Evolutionary conservation across 1,140 invertebrate species (phyloP).

Genomic region (Stegodyphus dumicola): DNA sequence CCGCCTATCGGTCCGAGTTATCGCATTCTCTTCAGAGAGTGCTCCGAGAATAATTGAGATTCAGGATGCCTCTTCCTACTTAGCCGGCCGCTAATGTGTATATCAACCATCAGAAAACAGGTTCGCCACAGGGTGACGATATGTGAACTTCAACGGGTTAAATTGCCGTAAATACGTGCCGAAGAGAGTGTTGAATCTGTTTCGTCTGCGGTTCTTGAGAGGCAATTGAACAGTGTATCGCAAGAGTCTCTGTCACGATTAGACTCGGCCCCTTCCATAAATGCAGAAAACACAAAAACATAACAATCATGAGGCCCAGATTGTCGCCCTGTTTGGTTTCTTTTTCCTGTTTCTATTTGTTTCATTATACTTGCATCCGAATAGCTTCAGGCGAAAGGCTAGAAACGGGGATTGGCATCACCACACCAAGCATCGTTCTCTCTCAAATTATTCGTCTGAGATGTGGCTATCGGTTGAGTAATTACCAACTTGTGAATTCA

Average conservation of each 20-base stretch:
- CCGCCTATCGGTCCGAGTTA: constrained; percentile 32
- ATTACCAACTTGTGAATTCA: constrained; percentile 34
- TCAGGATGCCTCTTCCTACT: constrained; percentile 49
- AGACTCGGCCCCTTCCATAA: constrained; percentile 14
- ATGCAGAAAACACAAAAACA: constrained; percentile 15
- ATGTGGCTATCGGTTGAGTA: constrained; percentile 7
- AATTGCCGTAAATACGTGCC: constrained; percentile 47
- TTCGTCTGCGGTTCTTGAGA: constrained; percentile 32
- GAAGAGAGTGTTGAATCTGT: constrained; percentile 39
- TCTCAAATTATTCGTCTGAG: constrained; percentile 13
- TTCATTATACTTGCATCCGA: background rate
- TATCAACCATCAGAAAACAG: constrained; percentile 52
- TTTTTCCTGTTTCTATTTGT: constrained; percentile 24
- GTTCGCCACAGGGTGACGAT: constrained; percentile 58
- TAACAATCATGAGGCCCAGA: background rate
- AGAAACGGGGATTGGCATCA: background rate
- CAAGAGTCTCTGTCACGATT: constrained; percentile 8
- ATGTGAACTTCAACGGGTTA: constrained; percentile 59
- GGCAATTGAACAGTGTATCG: constrained; percentile 5
- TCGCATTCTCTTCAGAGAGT: constrained; percentile 35
- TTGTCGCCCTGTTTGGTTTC: constrained; percentile 7
- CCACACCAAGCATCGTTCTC: background rate
- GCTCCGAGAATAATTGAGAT: constrained; percentile 54
- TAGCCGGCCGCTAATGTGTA: constrained; percentile 49
- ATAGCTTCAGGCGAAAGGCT: background rate